Base-by-base conservation (phyloP, 1,140 invertebrate species). In the Steinernema khuongi region DNA sequence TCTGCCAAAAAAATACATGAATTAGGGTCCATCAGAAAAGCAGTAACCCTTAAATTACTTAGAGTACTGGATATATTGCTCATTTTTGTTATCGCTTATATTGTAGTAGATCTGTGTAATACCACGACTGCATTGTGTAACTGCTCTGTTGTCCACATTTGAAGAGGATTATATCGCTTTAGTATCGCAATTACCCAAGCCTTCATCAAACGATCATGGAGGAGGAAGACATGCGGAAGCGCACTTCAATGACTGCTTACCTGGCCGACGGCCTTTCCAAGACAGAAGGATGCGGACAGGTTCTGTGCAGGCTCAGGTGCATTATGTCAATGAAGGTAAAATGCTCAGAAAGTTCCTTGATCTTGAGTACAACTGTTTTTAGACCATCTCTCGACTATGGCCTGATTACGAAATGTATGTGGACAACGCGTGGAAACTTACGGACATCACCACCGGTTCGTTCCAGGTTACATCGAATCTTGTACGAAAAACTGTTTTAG, bases 401-500 rank as follows among this genome's bases (percentile, higher is more conserved):
- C 50, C 50, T 60, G 50, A 60, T 26, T 60, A 60, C 26, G 7
- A 60, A 22, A 14, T 60, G 7, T 60, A 60, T 26, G 19, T 22
- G 11, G 50, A 60, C 50, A 60, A 60, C 19, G 7, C 50, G 11
- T 60, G 50, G 50, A 60, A 60, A 22, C 50, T 60, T 60, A 60
- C 50, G 7, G 50, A 60, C 22, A 60, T 60, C 50, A 26, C 50
- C 4, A 60, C 14, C 26, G 50, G 50, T 60, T 60, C 4, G 50
- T 60, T 60, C 22, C 26, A 22, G n/a, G 7, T n/a, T 41, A 11
- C 36, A 11, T n/a, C 7, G 36, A 7, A 11, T 11, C 7, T 11
- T 41, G 7, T 11, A 41, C 36, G n/a, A n/a, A 41, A 41, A 41
- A 41, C n/a, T 41, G n/a, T 41, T 41, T 41, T 11, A 41, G 36